A percentile compares a stretch with the other conserved stretches of the same genome.
phyloP scores from a whole-genome alignment of 2,888 invertebrate genomes.

The Gibbula magus region DNA sequence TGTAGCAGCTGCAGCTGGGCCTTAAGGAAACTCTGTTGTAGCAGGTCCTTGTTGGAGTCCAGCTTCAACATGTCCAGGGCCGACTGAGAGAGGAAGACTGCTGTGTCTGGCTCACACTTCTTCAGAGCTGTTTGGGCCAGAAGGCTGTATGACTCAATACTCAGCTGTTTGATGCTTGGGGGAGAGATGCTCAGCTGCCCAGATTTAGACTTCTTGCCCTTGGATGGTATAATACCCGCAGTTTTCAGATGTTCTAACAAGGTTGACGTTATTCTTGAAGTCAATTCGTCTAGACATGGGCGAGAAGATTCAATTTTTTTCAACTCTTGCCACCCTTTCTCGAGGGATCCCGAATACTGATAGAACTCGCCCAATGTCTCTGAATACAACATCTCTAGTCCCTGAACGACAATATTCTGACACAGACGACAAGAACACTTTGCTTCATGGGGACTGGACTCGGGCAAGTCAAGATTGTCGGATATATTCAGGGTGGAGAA shows the following conservation, averaged over 20 bases:
- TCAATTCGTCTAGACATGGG: neutral
- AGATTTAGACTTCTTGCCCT: neutral
- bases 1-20: neutral
- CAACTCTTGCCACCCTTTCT: neutral
- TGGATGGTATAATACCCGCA: neutral
- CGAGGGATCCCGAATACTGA: slow-evolving; percentile 2
- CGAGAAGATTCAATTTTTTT: neutral
- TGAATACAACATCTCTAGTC: neutral
- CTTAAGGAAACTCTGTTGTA: slow-evolving; percentile 2
- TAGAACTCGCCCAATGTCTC: neutral
- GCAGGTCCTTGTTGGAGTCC: neutral
- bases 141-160: neutral
- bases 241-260: neutral
- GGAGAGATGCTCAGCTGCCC: neutral
- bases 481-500: neutral
- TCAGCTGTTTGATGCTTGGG: neutral
- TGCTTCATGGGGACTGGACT: neutral
- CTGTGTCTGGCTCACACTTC: neutral
- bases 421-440: neutral
- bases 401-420: neutral
- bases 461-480: neutral
- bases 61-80: neutral
- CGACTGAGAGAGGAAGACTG: neutral
- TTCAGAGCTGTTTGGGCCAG: slow-evolving; percentile 2
- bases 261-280: neutral